Conservation (phyloP, 2,888 invertebrate genomes). For the Tetropium fuscum region DNA sequence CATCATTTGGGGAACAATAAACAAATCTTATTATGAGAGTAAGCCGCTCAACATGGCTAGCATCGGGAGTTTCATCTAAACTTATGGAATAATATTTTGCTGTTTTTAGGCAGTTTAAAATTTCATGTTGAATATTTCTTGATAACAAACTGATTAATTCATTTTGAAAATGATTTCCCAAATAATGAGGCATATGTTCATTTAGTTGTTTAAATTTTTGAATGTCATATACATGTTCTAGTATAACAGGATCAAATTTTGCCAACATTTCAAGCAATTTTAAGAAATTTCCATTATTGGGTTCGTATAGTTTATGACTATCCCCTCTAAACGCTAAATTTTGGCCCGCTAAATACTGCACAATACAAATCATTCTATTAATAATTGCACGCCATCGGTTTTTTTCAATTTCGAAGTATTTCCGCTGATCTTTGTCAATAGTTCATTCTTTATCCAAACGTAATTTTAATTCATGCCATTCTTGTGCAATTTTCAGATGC, state of each 20-base stretch:
- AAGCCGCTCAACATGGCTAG: constrained; percentile 24
- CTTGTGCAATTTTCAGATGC: constrained; percentile 12
- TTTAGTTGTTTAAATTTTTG: not conserved
- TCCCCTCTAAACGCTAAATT: constrained; percentile 21
- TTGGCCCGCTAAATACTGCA: constrained; percentile 22
- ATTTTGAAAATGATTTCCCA: constrained; percentile 28
- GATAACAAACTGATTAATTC: constrained; percentile 10
- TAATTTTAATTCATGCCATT: constrained; percentile 17
- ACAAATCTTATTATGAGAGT: constrained; percentile 20
- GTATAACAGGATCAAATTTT: not conserved
- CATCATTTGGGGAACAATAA: not conserved
- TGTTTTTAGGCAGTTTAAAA: constrained; percentile 1
- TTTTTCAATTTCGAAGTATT: constrained; percentile 11
- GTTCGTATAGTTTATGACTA: constrained; percentile 5
- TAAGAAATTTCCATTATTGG: constrained; percentile 15
- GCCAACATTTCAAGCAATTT: constrained; percentile 25
- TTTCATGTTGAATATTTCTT: not conserved
- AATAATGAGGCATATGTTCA: constrained; percentile 26
- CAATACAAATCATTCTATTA: constrained; percentile 21
- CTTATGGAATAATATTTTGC: constrained; percentile 30
- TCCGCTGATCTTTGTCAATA: not conserved
- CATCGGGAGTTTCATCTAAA: constrained; percentile 23
- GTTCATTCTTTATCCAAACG: constrained; percentile 16
- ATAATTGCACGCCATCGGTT: constrained; percentile 23
- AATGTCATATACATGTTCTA: not conserved